Conservation (phyloP, 2,888 invertebrate species). For the Leuctra nigra region DNA sequence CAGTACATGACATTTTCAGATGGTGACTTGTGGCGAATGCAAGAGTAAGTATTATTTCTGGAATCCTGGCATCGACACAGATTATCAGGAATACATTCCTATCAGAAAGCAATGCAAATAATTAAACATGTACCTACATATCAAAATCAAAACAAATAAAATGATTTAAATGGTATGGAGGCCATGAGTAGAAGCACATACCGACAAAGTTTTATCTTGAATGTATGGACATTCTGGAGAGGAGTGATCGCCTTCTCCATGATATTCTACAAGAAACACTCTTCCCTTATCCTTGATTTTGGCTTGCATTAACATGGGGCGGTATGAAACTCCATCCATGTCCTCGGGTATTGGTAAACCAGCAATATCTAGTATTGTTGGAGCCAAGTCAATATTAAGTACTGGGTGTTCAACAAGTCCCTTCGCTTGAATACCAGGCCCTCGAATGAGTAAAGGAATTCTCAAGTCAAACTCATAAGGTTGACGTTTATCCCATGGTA, state of each 20-base stretch:
- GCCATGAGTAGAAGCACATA: conserved; percentile 40
- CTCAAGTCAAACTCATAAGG: conserved; percentile 86
- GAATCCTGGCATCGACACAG: conserved; percentile 83
- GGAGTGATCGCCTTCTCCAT: conserved; percentile 61
- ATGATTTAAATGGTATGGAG: too few species aligned
- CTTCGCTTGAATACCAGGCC: conserved; percentile 56
- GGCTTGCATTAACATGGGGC: conserved; percentile 34
- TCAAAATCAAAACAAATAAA: too few species aligned
- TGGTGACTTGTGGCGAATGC: conserved; percentile 57
- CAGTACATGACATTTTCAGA: conserved; percentile 49
- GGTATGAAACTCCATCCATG: conserved; percentile 59
- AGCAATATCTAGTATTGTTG: conserved; percentile 72
- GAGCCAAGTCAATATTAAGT: conserved; percentile 74
- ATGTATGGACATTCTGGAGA: conserved; percentile 59
- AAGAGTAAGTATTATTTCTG: conserved; percentile 75
- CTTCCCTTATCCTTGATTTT: conserved; percentile 38
- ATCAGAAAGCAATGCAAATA: too few species aligned
- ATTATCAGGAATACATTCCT: conserved; percentile 55
- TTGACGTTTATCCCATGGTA: conserved; percentile 83
- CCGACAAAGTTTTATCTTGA: conserved; percentile 52
- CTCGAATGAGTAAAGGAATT: conserved; percentile 73
- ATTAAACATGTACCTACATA: too few species aligned
- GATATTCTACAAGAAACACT: conserved; percentile 70
- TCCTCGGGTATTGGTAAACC: conserved; percentile 44
- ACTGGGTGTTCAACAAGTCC: conserved; percentile 49